These are phyloP conservation scores for Spodoptera exigua DNA, from an alignment of 2,888 invertebrate genomes.

Conservation along the genomic window DNA sequence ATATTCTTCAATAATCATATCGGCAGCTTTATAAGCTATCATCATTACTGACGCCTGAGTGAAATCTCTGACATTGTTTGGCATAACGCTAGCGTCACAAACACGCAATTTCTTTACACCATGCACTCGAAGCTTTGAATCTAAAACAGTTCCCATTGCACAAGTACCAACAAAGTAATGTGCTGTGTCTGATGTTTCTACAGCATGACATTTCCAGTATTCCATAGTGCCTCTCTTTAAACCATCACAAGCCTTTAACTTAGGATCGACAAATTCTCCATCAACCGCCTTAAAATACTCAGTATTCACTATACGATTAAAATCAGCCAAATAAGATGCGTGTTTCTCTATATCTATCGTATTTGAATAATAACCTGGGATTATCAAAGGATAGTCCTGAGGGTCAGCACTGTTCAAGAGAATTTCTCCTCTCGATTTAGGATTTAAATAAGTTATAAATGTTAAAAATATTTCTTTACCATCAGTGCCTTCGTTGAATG, in stretches of 20 bases:
- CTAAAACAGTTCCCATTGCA: slow-evolving; percentile 29
- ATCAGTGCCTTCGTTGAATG: slow-evolving; percentile 1
- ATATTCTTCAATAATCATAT: slow-evolving; percentile 10
- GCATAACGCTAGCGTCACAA: slow-evolving; percentile 31
- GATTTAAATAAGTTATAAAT: not conserved
- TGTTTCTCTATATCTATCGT: slow-evolving; percentile 9
- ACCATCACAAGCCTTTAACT: slow-evolving; percentile 9
- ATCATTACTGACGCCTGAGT: slow-evolving; percentile 17
- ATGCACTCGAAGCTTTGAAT: slow-evolving; percentile 8
- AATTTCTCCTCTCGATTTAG: slow-evolving; percentile 14
- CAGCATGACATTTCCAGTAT: slow-evolving; percentile 18
- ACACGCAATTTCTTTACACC: slow-evolving; percentile 23
- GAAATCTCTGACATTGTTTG: slow-evolving; percentile 2
- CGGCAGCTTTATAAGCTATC: slow-evolving; percentile 21
- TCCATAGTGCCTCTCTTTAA: slow-evolving; percentile 3
- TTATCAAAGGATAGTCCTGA: slow-evolving; percentile 9
- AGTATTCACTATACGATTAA: slow-evolving; percentile 20
- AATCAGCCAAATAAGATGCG: slow-evolving; percentile 9
- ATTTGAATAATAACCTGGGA: slow-evolving; percentile 6
- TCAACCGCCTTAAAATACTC: slow-evolving; percentile 17
- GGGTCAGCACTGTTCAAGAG: slow-evolving; percentile 9
- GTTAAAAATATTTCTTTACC: slow-evolving; percentile 17
- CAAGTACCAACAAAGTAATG: slow-evolving; percentile 28
- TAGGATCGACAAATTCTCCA: slow-evolving; percentile 19
- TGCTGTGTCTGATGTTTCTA: slow-evolving; percentile 4